These are phyloP conservation scores for Oreotrochilus melanogaster DNA, from an alignment of 2,113 vertebrate species.

Conservation along the genomic window DNA sequence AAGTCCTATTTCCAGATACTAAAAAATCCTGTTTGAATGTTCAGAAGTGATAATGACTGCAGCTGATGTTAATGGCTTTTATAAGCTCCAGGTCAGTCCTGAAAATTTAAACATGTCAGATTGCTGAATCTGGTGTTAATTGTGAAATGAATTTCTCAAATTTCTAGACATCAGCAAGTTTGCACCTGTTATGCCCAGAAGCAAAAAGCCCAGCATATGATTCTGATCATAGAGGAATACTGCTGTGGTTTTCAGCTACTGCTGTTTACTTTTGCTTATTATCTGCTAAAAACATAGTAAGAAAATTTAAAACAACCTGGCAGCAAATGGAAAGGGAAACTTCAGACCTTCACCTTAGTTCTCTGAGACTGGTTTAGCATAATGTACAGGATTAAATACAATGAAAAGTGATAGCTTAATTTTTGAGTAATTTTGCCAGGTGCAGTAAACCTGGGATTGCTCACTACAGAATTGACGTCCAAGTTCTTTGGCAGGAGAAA, in stretches of 20 bases:
- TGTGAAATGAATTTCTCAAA: neutral
- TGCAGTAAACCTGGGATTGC: slow-evolving; percentile 52
- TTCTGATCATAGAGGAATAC: slow-evolving; percentile 5
- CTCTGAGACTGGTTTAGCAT: slow-evolving; percentile 43
- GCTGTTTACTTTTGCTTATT: slow-evolving; percentile 11
- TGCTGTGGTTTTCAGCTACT: slow-evolving; percentile 10
- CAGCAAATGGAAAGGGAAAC: neutral
- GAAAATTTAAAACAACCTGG: neutral
- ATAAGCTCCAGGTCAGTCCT: neutral
- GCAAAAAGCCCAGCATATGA: neutral
- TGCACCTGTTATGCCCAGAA: slow-evolving; percentile 21
- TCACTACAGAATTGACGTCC: slow-evolving; percentile 25
- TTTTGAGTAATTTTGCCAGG: slow-evolving; percentile 36
- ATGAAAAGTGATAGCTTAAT: slow-evolving; percentile 46
- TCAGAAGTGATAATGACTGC: neutral
- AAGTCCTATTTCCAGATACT: neutral
- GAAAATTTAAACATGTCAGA: neutral
- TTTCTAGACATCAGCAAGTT: slow-evolving; percentile 4
- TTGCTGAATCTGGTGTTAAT: neutral
- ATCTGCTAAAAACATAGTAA: neutral
- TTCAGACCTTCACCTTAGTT: slow-evolving; percentile 13
- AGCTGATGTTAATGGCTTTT: neutral
- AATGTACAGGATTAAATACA: slow-evolving; percentile 33
- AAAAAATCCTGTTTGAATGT: neutral
- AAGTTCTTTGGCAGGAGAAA: slow-evolving; percentile 62